Base-by-base conservation (phyloP, 92 coral and sea anemone species). In the Virgularia gustaviana region DNA sequence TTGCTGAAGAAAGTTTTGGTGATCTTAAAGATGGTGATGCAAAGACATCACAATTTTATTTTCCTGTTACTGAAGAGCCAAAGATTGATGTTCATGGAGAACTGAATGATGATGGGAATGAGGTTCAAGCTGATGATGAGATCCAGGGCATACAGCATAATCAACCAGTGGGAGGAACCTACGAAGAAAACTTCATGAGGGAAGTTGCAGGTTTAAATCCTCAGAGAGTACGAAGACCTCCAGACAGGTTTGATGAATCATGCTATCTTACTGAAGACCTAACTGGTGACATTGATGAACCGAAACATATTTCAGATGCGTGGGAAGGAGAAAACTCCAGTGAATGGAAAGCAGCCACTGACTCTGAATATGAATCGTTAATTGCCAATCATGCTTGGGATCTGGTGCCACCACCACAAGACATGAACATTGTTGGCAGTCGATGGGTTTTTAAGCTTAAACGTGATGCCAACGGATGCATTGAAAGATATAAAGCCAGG, bases 151-250 rank as follows among this genome's bases (percentile, higher is more conserved):
- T n/a, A n/a, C n/a, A n/a, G n/a, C n/a, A 57, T n/a, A n/a, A n/a
- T n/a, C n/a, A n/a, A n/a, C 63, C 16, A 71, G 65, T 71, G 65
- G 65, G 77, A 72, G 78, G 2, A 29, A 72, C 45, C 4, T 72
- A 72, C 20, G 78, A 72, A 55, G 78, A 72, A 18, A 18, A 12
- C 12, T 72, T 53, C 38, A 53, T 72, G 78, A n/a, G 29, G 3
- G 78, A 72, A 13, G 43, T 55, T 72, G 19, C 22, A 19, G n/a
- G n/a, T n/a, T n/a, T n/a, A n/a, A n/a, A n/a, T n/a, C n/a, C n/a
- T n/a, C n/a, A n/a, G n/a, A n/a, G n/a, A n/a, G n/a, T n/a, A n/a
- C n/a, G n/a, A n/a, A n/a, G n/a, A n/a, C n/a, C n/a, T n/a, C n/a
- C n/a, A n/a, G n/a, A n/a, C n/a, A n/a, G n/a, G n/a, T n/a, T n/a